phyloP scores from a whole-genome alignment of 2,888 invertebrate species.

The Vandiemenella viatica region DNA sequence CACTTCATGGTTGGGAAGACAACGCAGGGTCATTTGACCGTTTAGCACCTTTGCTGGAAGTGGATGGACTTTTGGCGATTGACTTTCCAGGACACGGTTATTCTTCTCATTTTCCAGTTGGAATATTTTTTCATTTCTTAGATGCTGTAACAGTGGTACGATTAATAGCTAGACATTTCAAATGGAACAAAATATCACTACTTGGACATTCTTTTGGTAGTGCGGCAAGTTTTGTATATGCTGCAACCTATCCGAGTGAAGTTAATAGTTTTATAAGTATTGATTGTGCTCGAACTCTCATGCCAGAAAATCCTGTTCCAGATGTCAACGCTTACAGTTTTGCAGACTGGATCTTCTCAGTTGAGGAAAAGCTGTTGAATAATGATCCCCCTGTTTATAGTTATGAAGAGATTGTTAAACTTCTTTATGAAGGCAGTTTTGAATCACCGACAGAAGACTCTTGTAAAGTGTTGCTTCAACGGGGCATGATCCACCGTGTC shows the following conservation, averaged over 20 bases:
- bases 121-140: conserved; percentile 34
- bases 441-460: conserved; percentile 39
- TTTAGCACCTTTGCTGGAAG: conserved; percentile 43
- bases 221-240: conserved; percentile 42
- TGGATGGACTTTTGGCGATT: conserved; percentile 39
- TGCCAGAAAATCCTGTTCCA: background rate
- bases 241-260: conserved; percentile 43
- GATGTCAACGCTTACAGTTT: conserved; percentile 23
- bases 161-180: conserved; percentile 41
- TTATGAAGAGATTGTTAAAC: conserved; percentile 42
- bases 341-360: conserved; percentile 32
- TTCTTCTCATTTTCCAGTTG: conserved; percentile 47
- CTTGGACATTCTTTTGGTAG: conserved; percentile 42
- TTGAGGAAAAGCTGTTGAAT: conserved; percentile 23
- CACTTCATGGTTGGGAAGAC: conserved; percentile 68
- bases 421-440: conserved; percentile 36
- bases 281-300: conserved; percentile 22
- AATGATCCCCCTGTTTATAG: conserved; percentile 45
- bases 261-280: conserved; percentile 36
- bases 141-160: conserved; percentile 34
- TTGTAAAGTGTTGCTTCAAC: conserved; percentile 30
- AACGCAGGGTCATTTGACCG: conserved; percentile 64
- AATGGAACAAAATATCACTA: conserved; percentile 52
- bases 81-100: conserved; percentile 57
- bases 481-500: conserved; percentile 42